phyloP scores from a whole-genome alignment of 2,888 invertebrate species.

The Hetaerina titia region DNA sequence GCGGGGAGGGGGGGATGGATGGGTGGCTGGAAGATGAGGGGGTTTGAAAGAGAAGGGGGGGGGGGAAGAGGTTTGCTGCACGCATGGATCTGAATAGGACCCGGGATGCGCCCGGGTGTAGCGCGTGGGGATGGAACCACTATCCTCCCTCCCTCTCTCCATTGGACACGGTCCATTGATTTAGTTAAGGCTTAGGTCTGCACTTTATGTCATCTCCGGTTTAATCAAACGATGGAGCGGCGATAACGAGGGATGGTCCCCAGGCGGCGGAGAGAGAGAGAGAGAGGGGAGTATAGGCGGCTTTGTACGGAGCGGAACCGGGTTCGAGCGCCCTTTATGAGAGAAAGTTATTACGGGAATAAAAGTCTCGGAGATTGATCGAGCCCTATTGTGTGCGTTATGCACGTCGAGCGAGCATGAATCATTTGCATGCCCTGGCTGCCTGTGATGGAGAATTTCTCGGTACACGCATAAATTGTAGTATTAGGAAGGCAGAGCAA shows the following conservation, averaged over 20 bases:
- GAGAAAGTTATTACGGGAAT: constrained; percentile 22
- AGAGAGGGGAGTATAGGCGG: background rate
- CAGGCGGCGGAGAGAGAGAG: background rate
- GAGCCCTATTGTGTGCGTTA: background rate
- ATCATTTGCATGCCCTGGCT: constrained; percentile 36
- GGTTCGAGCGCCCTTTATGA: background rate
- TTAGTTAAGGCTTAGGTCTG: constrained; percentile 66
- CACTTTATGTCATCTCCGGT: constrained; percentile 65
- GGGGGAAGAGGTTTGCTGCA: constrained; percentile 28
- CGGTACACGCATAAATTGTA: constrained; percentile 14
- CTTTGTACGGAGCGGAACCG: constrained; percentile 36
- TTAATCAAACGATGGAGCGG: constrained; percentile 58
- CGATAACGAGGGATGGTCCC: constrained; percentile 51
- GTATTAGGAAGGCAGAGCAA: background rate
- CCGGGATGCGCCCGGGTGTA: constrained; percentile 20
- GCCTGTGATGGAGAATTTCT: constrained; percentile 25
- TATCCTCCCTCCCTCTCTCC: background rate
- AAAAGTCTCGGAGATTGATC: constrained; percentile 28
- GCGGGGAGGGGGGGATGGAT: background rate
- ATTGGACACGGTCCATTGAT: constrained; percentile 54
- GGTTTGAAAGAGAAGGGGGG: background rate
- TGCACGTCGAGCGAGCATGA: background rate
- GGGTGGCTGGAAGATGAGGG: background rate
- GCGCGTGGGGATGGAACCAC: background rate
- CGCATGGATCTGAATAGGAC: background rate